phyloP scores from a whole-genome alignment of 2,888 invertebrate genomes.

The Bedellia somnulentella region DNA sequence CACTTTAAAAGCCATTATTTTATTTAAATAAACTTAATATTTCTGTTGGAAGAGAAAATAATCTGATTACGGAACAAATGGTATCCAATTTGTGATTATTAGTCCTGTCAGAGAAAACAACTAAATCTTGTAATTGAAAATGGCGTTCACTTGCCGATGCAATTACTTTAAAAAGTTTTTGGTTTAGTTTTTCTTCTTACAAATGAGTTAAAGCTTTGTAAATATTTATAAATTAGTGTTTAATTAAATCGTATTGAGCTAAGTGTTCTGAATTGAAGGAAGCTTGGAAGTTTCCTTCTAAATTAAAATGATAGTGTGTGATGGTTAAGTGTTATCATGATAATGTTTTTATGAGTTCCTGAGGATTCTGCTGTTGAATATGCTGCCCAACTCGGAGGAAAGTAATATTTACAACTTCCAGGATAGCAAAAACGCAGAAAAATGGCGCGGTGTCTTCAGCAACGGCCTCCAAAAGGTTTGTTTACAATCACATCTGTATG shows the following conservation, averaged over 20 bases:
- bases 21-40: no score
- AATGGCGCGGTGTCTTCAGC: slow-evolving; percentile 92
- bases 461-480: slow-evolving; percentile 84
- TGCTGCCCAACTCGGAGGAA: slow-evolving; percentile 58
- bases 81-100: no score
- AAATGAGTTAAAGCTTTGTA: no score
- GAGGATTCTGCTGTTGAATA: slow-evolving; percentile 34
- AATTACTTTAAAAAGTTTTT: slow-evolving; percentile 17
- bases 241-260: no score
- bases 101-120: no score
- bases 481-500: no score
- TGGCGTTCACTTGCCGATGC: slow-evolving; percentile 55
- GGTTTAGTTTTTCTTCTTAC: slow-evolving; percentile 9
- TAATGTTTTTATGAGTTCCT: slow-evolving; percentile 49
- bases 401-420: slow-evolving; percentile 77
- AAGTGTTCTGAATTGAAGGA: no score
- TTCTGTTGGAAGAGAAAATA: no score
- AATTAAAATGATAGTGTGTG: slow-evolving; percentile 26
- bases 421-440: slow-evolving; percentile 83
- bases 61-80: no score
- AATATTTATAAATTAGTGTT: no score
- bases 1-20: no score
- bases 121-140: no score
- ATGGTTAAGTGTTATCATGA: slow-evolving; percentile 29
- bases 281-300: slow-evolving; percentile 20